Percentiles rank a stretch among this genome's conserved stretches.
These are phyloP conservation scores for Lapara coniferarum DNA, from an alignment of 2,888 invertebrate genomes.

Conservation along the genomic window DNA sequence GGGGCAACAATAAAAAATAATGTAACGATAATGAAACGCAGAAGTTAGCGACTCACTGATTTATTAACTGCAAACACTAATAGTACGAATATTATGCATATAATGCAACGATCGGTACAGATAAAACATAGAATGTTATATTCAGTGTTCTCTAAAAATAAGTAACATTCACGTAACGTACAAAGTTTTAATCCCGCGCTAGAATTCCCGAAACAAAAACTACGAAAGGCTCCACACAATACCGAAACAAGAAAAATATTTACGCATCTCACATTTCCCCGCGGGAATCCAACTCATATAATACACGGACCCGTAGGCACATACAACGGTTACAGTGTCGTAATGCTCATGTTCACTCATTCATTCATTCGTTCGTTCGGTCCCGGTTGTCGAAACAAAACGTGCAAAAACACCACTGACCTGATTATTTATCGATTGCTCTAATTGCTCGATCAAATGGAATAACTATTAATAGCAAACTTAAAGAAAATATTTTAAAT, in stretches of 20 bases:
- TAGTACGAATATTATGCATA: too few relatives aligned
- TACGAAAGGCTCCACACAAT: too few relatives aligned
- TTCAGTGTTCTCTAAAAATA: too few relatives aligned
- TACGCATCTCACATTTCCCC: neutral
- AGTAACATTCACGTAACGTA: too few relatives aligned
- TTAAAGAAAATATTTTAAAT: neutral
- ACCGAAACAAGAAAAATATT: neutral
- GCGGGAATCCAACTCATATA: neutral
- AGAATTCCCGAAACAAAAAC: too few relatives aligned
- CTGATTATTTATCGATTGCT: neutral
- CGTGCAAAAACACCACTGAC: slow-evolving; percentile 4
- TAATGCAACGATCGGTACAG: too few relatives aligned
- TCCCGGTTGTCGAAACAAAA: slow-evolving; percentile 7
- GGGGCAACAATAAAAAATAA: too few relatives aligned
- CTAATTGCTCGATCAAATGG: neutral
- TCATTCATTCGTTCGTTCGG: slow-evolving; percentile 12
- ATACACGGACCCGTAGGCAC: neutral
- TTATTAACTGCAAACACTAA: too few relatives aligned
- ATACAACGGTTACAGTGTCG: neutral
- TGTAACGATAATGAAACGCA: too few relatives aligned
- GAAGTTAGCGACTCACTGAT: too few relatives aligned
- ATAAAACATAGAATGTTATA: too few relatives aligned
- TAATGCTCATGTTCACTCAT: slow-evolving; percentile 18
- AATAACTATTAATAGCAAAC: neutral
- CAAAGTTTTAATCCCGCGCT: too few relatives aligned